These are phyloP conservation scores for Typhlichthys eigenmanni DNA, from an alignment of 2,797 vertebrate genomes.

Conservation along the genomic window DNA sequence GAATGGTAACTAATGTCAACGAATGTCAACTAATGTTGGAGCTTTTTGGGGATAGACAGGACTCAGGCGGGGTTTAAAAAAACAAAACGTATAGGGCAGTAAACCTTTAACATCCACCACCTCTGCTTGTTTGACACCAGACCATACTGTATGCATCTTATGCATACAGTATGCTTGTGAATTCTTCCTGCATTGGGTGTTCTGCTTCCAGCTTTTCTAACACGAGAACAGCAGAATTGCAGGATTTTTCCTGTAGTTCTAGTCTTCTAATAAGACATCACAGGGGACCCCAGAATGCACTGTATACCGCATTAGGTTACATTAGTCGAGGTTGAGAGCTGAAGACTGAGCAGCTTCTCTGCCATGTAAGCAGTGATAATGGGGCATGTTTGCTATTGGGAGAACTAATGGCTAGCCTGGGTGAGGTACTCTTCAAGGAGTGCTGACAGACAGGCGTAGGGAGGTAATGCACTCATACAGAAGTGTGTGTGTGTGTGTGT, in stretches of 20 bases:
- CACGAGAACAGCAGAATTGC: slow-evolving; percentile 13
- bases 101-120: slow-evolving; percentile 2
- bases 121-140: too few relatives aligned
- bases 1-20: slow-evolving; percentile 25
- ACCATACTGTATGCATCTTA: too few relatives aligned
- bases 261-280: slow-evolving; percentile 38
- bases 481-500: slow-evolving; percentile 39
- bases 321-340: slow-evolving; percentile 60
- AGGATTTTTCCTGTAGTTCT: slow-evolving; percentile 14
- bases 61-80: slow-evolving; percentile 6
- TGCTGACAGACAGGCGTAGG: slow-evolving; percentile 66
- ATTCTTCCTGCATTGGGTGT: slow-evolving; percentile 19
- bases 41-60: slow-evolving; percentile 6
- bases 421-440: slow-evolving; percentile 42
- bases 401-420: slow-evolving; percentile 65
- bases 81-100: slow-evolving; percentile 27
- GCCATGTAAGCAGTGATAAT: slow-evolving; percentile 64
- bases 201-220: slow-evolving; percentile 11
- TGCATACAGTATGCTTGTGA: neutral
- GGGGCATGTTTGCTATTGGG: slow-evolving; percentile 67
- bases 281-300: slow-evolving; percentile 24
- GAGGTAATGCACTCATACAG: slow-evolving; percentile 70
- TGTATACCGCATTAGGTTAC: slow-evolving; percentile 54
- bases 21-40: slow-evolving; percentile 28
- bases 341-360: slow-evolving; percentile 58